These are phyloP conservation scores for Asarcornis scutulata DNA, from an alignment of 2,113 vertebrate genomes.

Conservation along the genomic window DNA sequence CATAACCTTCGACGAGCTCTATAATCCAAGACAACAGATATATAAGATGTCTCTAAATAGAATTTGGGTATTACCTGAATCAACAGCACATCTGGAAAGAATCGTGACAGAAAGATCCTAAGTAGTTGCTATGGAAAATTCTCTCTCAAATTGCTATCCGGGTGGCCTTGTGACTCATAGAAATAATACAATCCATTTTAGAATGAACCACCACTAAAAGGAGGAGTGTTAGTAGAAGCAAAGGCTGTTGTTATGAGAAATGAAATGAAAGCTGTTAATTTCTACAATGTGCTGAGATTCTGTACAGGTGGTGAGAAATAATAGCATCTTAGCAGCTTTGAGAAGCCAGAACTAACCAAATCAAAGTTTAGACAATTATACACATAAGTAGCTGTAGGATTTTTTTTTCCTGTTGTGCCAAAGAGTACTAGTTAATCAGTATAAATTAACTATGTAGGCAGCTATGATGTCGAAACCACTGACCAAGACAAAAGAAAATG, in stretches of 20 bases:
- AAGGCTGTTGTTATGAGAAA: background rate
- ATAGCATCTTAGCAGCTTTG: background rate
- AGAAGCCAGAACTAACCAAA: background rate
- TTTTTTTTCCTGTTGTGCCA: background rate
- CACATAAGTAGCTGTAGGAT: background rate
- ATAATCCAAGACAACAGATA: conserved; percentile 1
- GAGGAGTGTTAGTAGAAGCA: background rate
- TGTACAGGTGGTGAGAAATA: background rate
- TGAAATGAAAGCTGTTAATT: conserved; percentile 12
- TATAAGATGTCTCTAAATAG: background rate
- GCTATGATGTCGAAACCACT: background rate
- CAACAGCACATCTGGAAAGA: conserved; percentile 74
- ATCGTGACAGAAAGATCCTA: conserved; percentile 52
- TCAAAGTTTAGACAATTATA: background rate
- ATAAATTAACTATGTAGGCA: background rate
- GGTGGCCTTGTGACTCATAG: conserved; percentile 69
- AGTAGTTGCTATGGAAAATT: conserved; percentile 63
- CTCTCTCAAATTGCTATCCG: conserved; percentile 52
- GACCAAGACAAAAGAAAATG: background rate
- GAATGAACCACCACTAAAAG: conserved; percentile 28
- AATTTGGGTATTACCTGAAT: conserved; percentile 67
- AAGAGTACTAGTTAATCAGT: background rate
- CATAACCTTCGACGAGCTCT: background rate
- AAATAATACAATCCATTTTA: conserved; percentile 51
- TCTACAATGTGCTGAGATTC: background rate